Base-by-base conservation (phyloP, 2,888 invertebrate species). In the Phoenoteleia sp. region DNA sequence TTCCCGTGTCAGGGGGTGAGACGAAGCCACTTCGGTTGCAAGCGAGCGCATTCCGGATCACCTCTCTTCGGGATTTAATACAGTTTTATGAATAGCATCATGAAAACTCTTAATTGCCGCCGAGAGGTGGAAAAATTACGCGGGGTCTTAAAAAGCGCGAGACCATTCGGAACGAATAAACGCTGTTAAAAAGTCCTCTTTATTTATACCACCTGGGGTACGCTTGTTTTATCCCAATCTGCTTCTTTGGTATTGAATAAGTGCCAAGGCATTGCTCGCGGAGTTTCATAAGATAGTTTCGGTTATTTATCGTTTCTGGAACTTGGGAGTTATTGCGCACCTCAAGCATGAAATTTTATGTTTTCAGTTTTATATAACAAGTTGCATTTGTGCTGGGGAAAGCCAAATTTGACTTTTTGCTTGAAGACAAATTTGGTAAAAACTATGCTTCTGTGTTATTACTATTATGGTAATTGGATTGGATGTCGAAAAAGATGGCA, bases 51-150 rank as follows among this genome's bases (percentile, higher is more conserved):
- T 80, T 64, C 52, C 67, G 58, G 72, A 72, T 81, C 80, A 77
- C 72, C 76, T 69, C 33, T 81, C 72, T 47, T 72, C 76, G 85
- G 89, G 91, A 93, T 93, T 93, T 93, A 93, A 89, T 91, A 89
- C 89, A 90, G 90, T 90, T 92, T 93, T 93, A 92, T 91, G 91
- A 92, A 91, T 91, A 90, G 89, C 90, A 85, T 89, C 91, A 88
- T 90, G 91, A 90, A 91, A 92, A 92, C 88, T 92, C 91, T 92
- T 93, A 93, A 93, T 93, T 92, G 92, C 89, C 89, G 87, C 69
- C 83, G 86, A 85, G 89, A 86, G 29, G 36, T 84, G 88, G 88
- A 88, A 86, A 92, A 92, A 90, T 90, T 89, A 89, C 89, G 87
- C 87, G 77, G 84, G 29, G 21, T 58, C 62, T 69, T 39, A 67